Evolutionary conservation across 2,113 vertebrate species (phyloP).

Genomic region (Psammodynastes pulverulentus): DNA sequence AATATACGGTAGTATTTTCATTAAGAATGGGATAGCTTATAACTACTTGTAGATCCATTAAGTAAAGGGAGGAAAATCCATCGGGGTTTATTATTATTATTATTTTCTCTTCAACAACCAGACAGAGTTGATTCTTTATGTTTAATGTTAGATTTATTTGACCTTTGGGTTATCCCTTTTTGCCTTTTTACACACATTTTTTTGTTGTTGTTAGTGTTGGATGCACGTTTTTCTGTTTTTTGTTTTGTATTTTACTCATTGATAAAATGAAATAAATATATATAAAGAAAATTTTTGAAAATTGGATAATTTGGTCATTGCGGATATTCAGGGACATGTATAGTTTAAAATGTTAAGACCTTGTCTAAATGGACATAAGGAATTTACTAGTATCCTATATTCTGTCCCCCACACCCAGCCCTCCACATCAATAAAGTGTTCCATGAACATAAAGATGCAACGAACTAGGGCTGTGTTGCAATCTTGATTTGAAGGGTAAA

Average conservation of each 20-base stretch:
- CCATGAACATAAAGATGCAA: background rate
- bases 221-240: background rate
- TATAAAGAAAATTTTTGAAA: background rate
- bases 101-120: background rate
- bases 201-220: background rate
- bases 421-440: too few relatives aligned
- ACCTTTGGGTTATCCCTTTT: background rate
- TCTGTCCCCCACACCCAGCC: too few relatives aligned
- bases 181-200: too few relatives aligned
- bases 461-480: too few relatives aligned
- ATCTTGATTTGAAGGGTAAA: background rate
- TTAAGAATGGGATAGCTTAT: background rate
- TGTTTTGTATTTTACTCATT: background rate
- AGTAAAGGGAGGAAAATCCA: background rate
- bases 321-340: background rate
- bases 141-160: background rate
- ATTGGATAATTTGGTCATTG: background rate
- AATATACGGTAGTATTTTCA: too few relatives aligned
- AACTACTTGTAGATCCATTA: background rate
- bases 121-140: background rate
- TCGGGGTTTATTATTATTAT: background rate
- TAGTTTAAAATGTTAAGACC: background rate
- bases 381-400: background rate
- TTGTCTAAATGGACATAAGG: background rate
- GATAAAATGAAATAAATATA: background rate